Evolutionary conservation across 92 coral and sea anemone species (phyloP).

Genomic region (Palythoa heliodiscus): DNA sequence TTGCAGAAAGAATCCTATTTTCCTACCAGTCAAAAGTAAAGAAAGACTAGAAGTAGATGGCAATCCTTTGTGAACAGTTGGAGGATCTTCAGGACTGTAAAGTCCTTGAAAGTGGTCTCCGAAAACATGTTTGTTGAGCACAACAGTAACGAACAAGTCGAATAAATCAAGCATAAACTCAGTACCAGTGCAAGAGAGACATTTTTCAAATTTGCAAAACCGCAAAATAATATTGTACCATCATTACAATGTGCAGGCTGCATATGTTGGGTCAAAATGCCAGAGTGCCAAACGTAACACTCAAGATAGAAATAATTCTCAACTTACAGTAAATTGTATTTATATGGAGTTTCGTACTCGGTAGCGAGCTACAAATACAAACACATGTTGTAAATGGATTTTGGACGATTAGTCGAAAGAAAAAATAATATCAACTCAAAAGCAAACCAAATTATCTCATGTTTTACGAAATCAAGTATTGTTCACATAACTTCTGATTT

Average conservation of each 20-base stretch:
- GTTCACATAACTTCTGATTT: no score
- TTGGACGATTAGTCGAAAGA: no score
- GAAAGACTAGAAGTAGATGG: slow-evolving; percentile 16
- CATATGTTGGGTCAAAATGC: background rate
- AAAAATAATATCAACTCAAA: no score
- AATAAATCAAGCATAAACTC: slow-evolving; percentile 22
- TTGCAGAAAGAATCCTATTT: slow-evolving; percentile 44
- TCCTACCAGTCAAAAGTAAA: background rate
- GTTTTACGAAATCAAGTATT: no score
- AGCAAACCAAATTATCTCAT: no score
- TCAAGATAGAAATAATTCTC: no score
- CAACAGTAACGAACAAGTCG: background rate
- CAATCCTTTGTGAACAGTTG: background rate
- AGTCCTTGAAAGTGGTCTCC: slow-evolving; percentile 20
- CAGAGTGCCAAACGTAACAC: slow-evolving; percentile 39
- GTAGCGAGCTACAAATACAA: no score
- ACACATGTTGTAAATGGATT: no score
- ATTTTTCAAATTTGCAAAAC: background rate
- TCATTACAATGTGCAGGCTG: background rate
- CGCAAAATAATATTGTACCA: background rate
- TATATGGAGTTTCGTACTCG: no score
- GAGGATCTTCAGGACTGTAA: slow-evolving; percentile 12
- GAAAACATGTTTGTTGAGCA: slow-evolving; percentile 25
- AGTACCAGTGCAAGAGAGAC: background rate
- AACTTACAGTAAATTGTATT: no score